These are phyloP conservation scores for Vulpes ferrilata DNA, from an alignment of 2,113 vertebrate genomes.

Conservation along the genomic window DNA sequence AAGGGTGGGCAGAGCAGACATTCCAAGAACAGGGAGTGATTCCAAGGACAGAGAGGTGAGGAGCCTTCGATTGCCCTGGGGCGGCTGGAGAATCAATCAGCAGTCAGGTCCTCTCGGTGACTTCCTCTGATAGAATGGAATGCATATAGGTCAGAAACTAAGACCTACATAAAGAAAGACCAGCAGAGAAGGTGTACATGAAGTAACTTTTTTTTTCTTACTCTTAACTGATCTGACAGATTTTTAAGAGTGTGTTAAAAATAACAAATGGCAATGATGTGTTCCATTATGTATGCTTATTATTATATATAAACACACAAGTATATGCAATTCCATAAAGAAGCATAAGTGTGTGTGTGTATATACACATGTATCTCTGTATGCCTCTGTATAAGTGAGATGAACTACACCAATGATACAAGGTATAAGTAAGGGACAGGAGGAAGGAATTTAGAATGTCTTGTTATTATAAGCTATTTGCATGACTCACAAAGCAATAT, in stretches of 20 bases:
- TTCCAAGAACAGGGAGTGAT: background rate
- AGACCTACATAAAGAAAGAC: background rate
- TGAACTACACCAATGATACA: background rate
- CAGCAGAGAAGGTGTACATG: background rate
- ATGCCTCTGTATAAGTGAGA: background rate
- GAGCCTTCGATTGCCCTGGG: background rate
- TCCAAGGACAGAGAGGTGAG: background rate
- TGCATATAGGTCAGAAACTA: background rate
- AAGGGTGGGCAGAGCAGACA: fast-evolving
- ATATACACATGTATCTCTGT: background rate
- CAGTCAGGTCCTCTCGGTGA: background rate
- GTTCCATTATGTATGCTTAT: background rate
- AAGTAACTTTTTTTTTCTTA: background rate
- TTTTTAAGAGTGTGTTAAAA: background rate
- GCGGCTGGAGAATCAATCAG: fast-evolving
- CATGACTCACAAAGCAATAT: background rate
- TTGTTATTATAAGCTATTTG: background rate
- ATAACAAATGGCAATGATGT: background rate
- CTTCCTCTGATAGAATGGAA: background rate
- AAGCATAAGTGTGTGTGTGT: background rate
- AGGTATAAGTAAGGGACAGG: background rate
- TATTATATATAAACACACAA: background rate
- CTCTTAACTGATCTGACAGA: background rate
- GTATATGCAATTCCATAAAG: background rate
- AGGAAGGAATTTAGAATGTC: background rate